phyloP scores from a whole-genome alignment of 2,113 vertebrate species.

The Aphyosemion australe region DNA sequence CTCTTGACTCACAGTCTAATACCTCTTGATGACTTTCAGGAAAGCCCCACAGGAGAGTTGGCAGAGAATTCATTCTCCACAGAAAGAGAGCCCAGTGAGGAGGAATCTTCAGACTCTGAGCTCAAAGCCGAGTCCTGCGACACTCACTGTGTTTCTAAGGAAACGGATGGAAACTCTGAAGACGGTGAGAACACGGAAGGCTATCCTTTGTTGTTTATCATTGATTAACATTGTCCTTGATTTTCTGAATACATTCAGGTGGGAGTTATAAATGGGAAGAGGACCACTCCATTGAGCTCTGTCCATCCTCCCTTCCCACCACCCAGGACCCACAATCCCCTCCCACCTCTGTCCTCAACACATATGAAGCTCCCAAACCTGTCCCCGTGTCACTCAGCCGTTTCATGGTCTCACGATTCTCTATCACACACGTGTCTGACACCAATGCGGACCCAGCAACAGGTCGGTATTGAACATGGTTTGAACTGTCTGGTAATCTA shows the following conservation, averaged over 20 bases:
- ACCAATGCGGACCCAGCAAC: slow-evolving; percentile 77
- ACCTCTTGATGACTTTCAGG: slow-evolving; percentile 71
- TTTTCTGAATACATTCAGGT: slow-evolving; percentile 63
- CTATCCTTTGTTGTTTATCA: background rate
- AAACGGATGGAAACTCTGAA: slow-evolving; percentile 64
- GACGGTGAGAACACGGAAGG: slow-evolving; percentile 72
- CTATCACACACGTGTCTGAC: slow-evolving; percentile 94
- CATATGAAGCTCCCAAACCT: slow-evolving; percentile 65
- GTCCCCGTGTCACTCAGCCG: slow-evolving; percentile 78
- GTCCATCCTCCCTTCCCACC: slow-evolving; percentile 50
- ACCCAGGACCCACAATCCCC: slow-evolving; percentile 37
- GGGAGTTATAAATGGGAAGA: slow-evolving; percentile 79
- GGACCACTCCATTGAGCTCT: slow-evolving; percentile 68
- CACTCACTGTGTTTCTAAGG: slow-evolving; percentile 34
- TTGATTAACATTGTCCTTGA: background rate
- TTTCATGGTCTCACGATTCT: slow-evolving; percentile 90
- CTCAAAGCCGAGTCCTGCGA: slow-evolving; percentile 34
- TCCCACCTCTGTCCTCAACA: slow-evolving; percentile 55
- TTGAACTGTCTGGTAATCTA: background rate
- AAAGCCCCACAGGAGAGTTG: slow-evolving; percentile 92
- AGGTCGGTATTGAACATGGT: slow-evolving; percentile 75
- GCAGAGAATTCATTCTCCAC: slow-evolving; percentile 83
- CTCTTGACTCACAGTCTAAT: background rate
- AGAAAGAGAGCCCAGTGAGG: slow-evolving; percentile 65
- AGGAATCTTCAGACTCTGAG: slow-evolving; percentile 41